Evolutionary conservation across 2,797 vertebrate genomes (phyloP).

Genomic region (Melanitta fusca): DNA sequence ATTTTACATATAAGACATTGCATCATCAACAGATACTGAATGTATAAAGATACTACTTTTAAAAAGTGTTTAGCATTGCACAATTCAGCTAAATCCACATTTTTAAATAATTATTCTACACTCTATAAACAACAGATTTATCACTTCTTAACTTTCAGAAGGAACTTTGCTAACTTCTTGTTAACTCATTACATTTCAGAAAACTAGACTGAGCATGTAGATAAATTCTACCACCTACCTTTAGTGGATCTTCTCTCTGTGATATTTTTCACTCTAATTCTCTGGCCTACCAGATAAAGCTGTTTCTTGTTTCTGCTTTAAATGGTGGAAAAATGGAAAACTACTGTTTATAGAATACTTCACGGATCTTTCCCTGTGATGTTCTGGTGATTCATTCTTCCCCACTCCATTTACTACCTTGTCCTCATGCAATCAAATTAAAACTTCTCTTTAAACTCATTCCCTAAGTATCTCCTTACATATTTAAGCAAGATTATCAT

Average conservation of each 20-base stretch:
- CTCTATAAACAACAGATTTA: background rate
- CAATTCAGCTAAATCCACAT: background rate
- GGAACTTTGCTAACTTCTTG: background rate
- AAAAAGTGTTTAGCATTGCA: background rate
- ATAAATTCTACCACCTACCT: background rate
- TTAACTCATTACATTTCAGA: background rate
- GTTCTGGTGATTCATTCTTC: background rate
- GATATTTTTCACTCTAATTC: background rate
- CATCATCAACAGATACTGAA: background rate
- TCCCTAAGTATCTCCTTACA: background rate
- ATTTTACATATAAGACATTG: background rate
- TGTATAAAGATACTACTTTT: background rate
- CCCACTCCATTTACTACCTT: background rate
- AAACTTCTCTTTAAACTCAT: background rate
- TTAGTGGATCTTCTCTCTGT: background rate
- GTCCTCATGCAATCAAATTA: background rate
- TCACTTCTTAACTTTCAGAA: background rate
- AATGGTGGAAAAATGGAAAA: background rate
- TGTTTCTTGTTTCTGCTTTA: background rate
- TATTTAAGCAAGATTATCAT: background rate
- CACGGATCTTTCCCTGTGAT: background rate
- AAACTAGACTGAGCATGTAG: background rate
- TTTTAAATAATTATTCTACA: background rate
- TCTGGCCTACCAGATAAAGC: background rate
- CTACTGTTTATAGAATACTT: background rate